A percentile compares a stretch with the other conserved stretches of the same genome.
phyloP scores from a whole-genome alignment of 1,140 invertebrate genomes.

The Trichoplusia ni region DNA sequence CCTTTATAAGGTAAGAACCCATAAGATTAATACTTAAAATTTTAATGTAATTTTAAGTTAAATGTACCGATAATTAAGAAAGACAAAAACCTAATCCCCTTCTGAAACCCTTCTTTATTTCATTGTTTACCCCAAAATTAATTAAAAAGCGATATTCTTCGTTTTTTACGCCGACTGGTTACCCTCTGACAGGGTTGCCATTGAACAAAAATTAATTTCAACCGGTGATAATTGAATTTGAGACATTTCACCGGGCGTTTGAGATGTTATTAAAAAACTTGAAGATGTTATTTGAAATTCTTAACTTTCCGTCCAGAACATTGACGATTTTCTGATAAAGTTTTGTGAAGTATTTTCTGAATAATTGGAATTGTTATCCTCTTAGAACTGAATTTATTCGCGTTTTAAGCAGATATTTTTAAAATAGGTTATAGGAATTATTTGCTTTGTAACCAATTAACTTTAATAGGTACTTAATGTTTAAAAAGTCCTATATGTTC shows the following conservation, averaged over 20 bases:
- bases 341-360: constrained; percentile 14
- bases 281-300: constrained; percentile 40
- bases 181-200: constrained; percentile 2
- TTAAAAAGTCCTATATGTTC: no score
- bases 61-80: neutral
- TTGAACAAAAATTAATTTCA: constrained; percentile 3
- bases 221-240: constrained; percentile 55
- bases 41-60: neutral
- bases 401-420: no score
- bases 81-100: neutral
- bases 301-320: constrained; percentile 40
- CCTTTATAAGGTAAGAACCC: no score
- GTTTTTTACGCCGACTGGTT: neutral
- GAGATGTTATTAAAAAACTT: constrained; percentile 55
- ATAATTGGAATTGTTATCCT: neutral
- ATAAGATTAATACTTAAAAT: no score
- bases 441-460: no score
- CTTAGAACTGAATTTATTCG: neutral
- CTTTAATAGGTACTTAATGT: no score
- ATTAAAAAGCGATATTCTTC: neutral
- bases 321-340: constrained; percentile 35
- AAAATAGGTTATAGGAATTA: no score
- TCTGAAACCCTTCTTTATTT: neutral
- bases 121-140: constrained; percentile 8
- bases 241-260: constrained; percentile 44